phyloP scores from a whole-genome alignment of 1,140 invertebrate species.

The Drosophila triauraria region DNA sequence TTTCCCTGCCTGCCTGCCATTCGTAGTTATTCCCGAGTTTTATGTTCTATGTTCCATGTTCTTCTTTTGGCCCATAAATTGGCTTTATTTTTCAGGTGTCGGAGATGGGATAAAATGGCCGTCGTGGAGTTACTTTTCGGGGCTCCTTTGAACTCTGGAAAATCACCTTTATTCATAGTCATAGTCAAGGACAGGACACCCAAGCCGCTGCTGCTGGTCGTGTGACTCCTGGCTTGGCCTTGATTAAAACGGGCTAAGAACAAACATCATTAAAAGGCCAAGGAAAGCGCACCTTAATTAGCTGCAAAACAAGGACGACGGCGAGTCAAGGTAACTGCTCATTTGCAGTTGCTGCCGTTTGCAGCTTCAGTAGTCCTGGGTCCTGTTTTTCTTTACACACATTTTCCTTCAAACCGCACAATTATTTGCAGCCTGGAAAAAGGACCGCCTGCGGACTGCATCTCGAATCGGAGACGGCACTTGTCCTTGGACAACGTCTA shows the following conservation, averaged over 20 bases:
- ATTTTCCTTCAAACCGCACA: conserved; percentile 59
- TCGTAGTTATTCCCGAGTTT: conserved; percentile 23
- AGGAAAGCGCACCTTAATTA: conserved; percentile 46
- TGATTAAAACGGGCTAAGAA: conserved; percentile 28
- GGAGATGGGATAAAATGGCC: conserved; percentile 31
- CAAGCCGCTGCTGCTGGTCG: conserved; percentile 65
- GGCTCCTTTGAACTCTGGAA: conserved; percentile 40
- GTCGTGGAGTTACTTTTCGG: conserved; percentile 26
- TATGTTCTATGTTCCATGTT: conserved; percentile 37
- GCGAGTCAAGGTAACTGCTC: conserved; percentile 60
- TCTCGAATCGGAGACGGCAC: conserved; percentile 66
- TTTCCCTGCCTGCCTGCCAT: conserved; percentile 55
- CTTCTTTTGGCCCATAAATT: conserved; percentile 48
- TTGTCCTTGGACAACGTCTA: conserved; percentile 50
- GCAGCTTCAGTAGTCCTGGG: conserved; percentile 41
- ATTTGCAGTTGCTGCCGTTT: conserved; percentile 77
- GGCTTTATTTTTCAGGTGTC: conserved; percentile 58
- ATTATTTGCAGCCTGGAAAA: conserved; percentile 60
- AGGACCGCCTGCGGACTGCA: conserved; percentile 34
- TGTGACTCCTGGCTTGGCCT: conserved; percentile 59
- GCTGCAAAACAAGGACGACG: conserved; percentile 46
- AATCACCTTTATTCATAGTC: background rate
- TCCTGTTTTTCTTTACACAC: conserved; percentile 4
- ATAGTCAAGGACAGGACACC: conserved; percentile 68
- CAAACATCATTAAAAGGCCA: conserved; percentile 41